phyloP scores from a whole-genome alignment of 2,113 vertebrate genomes.

The Zosterops lateralis region DNA sequence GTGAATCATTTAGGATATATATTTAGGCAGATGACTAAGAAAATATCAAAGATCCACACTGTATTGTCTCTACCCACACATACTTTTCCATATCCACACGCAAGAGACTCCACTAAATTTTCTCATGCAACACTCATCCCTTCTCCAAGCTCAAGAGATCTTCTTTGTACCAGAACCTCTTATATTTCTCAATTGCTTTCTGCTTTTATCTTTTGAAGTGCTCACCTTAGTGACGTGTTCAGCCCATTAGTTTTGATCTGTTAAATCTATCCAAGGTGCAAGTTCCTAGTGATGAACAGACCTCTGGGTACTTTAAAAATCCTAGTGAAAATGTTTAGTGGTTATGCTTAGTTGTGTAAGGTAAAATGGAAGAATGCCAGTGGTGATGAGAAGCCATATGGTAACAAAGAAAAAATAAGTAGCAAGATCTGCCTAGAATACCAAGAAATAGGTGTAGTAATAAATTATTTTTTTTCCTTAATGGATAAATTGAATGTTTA shows the following conservation, averaged over 20 bases:
- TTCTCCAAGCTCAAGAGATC: not conserved
- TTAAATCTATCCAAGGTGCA: not conserved
- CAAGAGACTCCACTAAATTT: not conserved
- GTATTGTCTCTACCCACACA: not conserved
- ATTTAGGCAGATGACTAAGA: not conserved
- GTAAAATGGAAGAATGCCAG: not conserved
- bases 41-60: not conserved
- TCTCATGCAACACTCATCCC: fast-evolving
- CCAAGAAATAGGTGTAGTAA: not conserved
- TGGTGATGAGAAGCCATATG: not conserved
- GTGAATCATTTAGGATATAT: not conserved
- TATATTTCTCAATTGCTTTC: not conserved
- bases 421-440: not conserved
- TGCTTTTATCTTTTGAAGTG: not conserved
- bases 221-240: not conserved
- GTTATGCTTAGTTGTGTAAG: not conserved
- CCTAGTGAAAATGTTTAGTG: not conserved
- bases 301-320: not conserved
- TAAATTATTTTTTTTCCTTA: not conserved
- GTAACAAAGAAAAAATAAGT: not conserved
- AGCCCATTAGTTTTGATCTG: not conserved
- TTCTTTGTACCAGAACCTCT: not conserved
- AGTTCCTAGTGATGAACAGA: not conserved
- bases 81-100: fast-evolving
- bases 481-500: fast-evolving